Evolutionary conservation across 2,113 vertebrate genomes (phyloP).

Genomic region (Callipepla californica): DNA sequence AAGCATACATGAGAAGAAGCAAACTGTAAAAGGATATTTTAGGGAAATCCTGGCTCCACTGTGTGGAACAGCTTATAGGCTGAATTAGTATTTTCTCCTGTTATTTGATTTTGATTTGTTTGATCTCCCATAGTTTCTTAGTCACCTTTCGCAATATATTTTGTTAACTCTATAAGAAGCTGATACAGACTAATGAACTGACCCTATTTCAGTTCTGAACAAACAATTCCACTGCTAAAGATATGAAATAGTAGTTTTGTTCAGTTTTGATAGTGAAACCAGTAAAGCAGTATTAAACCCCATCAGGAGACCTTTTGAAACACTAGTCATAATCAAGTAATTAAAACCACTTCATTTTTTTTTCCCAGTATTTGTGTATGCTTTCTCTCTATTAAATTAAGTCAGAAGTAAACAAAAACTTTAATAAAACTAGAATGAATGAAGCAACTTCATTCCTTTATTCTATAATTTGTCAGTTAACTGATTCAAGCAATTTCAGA

Average conservation of each 20-base stretch:
- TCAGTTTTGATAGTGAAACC: neutral
- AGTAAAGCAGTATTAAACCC: neutral
- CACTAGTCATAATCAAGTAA: neutral
- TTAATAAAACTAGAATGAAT: neutral
- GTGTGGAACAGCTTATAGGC: neutral
- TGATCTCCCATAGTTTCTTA: neutral
- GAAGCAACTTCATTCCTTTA: neutral
- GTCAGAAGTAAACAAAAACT: neutral
- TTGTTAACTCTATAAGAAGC: constrained; percentile 9
- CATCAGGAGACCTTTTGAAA: neutral
- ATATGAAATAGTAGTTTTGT: neutral
- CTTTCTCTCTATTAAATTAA: neutral
- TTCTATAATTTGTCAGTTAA: neutral
- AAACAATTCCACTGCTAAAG: neutral
- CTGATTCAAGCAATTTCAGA: neutral
- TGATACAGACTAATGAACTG: neutral
- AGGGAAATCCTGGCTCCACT: neutral
- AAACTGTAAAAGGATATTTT: neutral
- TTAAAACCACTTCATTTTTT: neutral
- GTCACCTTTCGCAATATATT: constrained; percentile 12
- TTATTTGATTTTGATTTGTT: neutral
- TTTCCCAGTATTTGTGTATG: neutral
- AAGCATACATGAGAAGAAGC: neutral
- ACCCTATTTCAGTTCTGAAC: neutral
- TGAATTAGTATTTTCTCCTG: neutral